A percentile compares a stretch with the other conserved stretches of the same genome.
Evolutionary conservation across 2,797 vertebrate genomes (phyloP).

Genomic region (Falco concolor): DNA sequence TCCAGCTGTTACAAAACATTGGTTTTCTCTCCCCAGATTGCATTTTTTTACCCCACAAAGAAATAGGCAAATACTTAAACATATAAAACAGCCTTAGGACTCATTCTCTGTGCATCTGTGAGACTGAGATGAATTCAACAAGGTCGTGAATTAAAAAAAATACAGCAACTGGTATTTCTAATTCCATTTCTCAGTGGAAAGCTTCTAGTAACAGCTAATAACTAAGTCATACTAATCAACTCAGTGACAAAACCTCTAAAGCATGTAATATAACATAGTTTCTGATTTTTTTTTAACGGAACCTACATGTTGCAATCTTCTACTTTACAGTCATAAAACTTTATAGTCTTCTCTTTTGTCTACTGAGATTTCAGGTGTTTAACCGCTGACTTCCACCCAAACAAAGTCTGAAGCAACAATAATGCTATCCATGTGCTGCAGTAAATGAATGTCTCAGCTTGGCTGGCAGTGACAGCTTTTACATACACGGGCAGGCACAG

Average conservation of each 20-base stretch:
- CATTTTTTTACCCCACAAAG: not conserved
- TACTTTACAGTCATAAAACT: constrained; percentile 63
- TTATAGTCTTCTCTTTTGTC: constrained; percentile 66
- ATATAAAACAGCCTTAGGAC: not conserved
- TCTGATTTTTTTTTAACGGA: constrained; percentile 51
- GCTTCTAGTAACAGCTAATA: constrained; percentile 66
- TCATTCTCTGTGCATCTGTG: not conserved
- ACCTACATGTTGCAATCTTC: constrained; percentile 61
- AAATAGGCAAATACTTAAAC: not conserved
- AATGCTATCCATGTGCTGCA: constrained; percentile 68
- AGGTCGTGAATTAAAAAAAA: constrained; percentile 29
- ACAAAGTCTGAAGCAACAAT: constrained; percentile 44
- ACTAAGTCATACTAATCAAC: constrained; percentile 60
- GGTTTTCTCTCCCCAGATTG: not conserved
- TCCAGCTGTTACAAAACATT: not conserved
- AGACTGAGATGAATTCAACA: constrained; percentile 29
- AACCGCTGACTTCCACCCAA: constrained; percentile 61
- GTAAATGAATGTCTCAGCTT: constrained; percentile 26
- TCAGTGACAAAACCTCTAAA: constrained; percentile 57
- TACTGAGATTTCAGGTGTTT: constrained; percentile 72
- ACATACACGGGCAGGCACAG: not conserved
- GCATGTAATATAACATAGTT: constrained; percentile 57
- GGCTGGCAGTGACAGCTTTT: constrained; percentile 28
- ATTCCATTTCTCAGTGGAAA: constrained; percentile 68
- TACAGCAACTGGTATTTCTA: constrained; percentile 44